phyloP scores from a whole-genome alignment of 2,888 invertebrate genomes.

The Lymantria dispar region DNA sequence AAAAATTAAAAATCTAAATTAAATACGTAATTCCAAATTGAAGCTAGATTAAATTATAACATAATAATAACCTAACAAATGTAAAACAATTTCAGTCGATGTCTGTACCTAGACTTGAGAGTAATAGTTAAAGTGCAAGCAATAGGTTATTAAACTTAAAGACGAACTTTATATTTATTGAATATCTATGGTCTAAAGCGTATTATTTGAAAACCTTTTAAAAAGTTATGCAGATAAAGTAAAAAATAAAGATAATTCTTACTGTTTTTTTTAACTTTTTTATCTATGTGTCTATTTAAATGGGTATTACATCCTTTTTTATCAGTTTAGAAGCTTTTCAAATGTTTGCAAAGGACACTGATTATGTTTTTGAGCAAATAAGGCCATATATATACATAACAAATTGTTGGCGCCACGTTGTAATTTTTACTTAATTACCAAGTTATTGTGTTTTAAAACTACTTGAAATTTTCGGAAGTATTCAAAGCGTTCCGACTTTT shows the following conservation, averaged over 20 bases:
- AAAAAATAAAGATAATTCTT: not conserved
- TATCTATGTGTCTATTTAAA: not conserved
- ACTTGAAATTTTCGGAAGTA: not conserved
- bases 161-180: slow-evolving; percentile 27
- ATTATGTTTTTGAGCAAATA: slow-evolving; percentile 10
- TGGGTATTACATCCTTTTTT: slow-evolving; percentile 2
- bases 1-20: too few relatives aligned
- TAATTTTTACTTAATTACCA: slow-evolving; percentile 2
- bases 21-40: too few relatives aligned
- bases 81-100: slow-evolving; percentile 8
- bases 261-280: not conserved
- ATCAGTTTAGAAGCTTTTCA: slow-evolving; percentile 15
- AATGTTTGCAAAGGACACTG: slow-evolving; percentile 23
- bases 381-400: slow-evolving; percentile 9
- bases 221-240: slow-evolving; percentile 7
- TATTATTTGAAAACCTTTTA: slow-evolving; percentile 20
- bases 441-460: not conserved
- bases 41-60: too few relatives aligned
- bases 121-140: slow-evolving; percentile 16
- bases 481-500: not conserved
- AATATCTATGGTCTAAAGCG: slow-evolving; percentile 14
- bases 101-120: slow-evolving; percentile 13
- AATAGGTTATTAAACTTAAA: slow-evolving; percentile 12
- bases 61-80: too few relatives aligned
- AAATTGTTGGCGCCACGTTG: slow-evolving; percentile 19